phyloP scores from a whole-genome alignment of 2,113 vertebrate genomes.

The Emydura subglobosa region DNA sequence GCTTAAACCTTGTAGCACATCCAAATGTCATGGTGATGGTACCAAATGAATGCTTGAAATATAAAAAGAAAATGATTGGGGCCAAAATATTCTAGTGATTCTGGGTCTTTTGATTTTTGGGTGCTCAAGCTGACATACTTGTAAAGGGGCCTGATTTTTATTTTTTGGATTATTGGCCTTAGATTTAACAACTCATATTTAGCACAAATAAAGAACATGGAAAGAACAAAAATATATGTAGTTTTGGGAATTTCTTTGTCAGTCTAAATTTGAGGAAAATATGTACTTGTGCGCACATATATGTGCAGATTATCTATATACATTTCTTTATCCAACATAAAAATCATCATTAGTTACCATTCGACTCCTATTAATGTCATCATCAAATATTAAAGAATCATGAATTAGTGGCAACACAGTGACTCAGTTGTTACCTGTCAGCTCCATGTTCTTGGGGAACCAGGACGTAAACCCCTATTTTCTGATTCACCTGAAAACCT shows the following conservation, averaged over 20 bases:
- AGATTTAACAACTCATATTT: background rate
- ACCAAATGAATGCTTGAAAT: background rate
- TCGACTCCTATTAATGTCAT: too few species aligned
- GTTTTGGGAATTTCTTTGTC: background rate
- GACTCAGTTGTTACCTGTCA: background rate
- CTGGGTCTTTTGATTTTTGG: background rate
- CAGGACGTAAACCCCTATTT: too few species aligned
- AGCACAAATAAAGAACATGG: background rate
- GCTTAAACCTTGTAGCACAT: background rate
- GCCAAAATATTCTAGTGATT: background rate
- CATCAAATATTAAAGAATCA: background rate
- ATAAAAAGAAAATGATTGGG: background rate
- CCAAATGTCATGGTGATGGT: background rate
- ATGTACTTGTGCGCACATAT: background rate
- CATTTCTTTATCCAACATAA: background rate
- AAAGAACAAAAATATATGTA: background rate
- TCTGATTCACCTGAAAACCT: too few species aligned
- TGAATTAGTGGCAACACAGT: background rate
- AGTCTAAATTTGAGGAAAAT: background rate
- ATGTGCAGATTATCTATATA: background rate
- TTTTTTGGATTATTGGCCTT: background rate
- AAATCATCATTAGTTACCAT: background rate
- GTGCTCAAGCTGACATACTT: background rate
- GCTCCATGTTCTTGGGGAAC: too few species aligned
- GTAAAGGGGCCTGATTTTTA: background rate